Conservation (phyloP, 2,797 vertebrate genomes). For the Xenopus petersii region DNA sequence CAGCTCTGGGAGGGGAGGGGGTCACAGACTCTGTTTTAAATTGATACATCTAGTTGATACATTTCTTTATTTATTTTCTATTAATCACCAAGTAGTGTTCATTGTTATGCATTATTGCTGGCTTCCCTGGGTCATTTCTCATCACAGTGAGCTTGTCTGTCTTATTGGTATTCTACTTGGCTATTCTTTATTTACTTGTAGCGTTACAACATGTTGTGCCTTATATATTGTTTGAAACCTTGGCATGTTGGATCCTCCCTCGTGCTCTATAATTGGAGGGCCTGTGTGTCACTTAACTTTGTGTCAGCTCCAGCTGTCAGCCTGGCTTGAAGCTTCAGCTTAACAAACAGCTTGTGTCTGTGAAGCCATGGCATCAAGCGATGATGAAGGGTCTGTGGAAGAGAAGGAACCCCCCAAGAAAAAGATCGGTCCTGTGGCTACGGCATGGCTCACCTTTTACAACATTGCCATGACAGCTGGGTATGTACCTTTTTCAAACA, state of each 20-base stretch:
- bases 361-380: conserved; percentile 88
- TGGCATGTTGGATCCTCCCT: conserved; percentile 10
- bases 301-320: conserved; percentile 69
- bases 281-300: conserved; percentile 45
- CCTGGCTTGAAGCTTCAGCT: conserved; percentile 65
- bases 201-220: too few relatives aligned
- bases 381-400: conserved; percentile 84
- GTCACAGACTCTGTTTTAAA: too few relatives aligned
- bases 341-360: conserved; percentile 67
- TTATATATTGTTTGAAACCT: too few relatives aligned
- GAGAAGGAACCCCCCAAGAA: conserved; percentile 83
- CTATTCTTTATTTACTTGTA: too few relatives aligned
- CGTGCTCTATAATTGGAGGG: conserved; percentile 53
- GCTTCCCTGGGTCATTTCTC: too few relatives aligned
- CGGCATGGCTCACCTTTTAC: conserved; percentile 93
- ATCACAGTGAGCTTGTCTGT: too few relatives aligned
- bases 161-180: too few relatives aligned
- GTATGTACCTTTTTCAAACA: conserved; percentile 67
- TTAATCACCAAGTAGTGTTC: too few relatives aligned
- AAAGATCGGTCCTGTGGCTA: conserved; percentile 75
- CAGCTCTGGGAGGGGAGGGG: too few relatives aligned
- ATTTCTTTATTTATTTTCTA: too few relatives aligned
- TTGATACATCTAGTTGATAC: too few relatives aligned
- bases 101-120: too few relatives aligned
- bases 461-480: conserved; percentile 98